These are phyloP conservation scores for Tolypeutes matacus DNA, from an alignment of 2,797 vertebrate species.

Conservation along the genomic window DNA sequence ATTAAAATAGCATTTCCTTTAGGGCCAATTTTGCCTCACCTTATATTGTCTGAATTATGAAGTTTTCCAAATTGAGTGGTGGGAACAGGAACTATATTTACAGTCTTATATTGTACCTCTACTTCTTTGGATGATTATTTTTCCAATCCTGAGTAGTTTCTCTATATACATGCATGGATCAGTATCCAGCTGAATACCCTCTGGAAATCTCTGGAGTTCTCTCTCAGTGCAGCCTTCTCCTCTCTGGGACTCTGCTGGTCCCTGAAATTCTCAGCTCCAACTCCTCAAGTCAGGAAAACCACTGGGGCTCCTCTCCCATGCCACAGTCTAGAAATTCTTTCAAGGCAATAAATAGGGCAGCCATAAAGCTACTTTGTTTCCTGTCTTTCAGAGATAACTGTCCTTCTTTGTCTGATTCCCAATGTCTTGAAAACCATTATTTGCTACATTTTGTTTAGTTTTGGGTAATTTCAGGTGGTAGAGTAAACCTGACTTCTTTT, in stretches of 20 bases:
- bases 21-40: background rate
- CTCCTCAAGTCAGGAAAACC: background rate
- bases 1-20: background rate
- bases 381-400: background rate
- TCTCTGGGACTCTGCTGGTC: background rate
- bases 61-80: background rate
- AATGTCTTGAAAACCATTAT: background rate
- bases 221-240: background rate
- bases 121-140: background rate
- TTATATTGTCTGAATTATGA: background rate
- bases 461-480: background rate
- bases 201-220: background rate
- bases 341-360: background rate
- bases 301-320: background rate
- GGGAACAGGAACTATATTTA: background rate
- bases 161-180: background rate
- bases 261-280: background rate
- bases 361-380: background rate
- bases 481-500: background rate
- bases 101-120: background rate
- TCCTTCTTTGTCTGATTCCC: background rate
- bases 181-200: background rate
- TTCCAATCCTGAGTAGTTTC: background rate
- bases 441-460: background rate
- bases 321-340: background rate